phyloP scores from a whole-genome alignment of 2,113 vertebrate genomes.

The Reinhardtius hippoglossoides region DNA sequence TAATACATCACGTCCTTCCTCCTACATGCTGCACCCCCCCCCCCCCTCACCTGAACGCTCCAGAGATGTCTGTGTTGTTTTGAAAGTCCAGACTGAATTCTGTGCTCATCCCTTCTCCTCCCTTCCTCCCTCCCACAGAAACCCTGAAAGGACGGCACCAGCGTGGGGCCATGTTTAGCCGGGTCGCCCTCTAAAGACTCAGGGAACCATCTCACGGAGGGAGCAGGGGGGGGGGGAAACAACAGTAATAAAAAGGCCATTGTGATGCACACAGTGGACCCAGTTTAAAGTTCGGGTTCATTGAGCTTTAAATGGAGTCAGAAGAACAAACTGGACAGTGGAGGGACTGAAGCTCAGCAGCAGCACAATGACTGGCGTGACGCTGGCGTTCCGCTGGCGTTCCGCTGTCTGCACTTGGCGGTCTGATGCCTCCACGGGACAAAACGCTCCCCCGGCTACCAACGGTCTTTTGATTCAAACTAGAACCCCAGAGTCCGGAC shows the following conservation, averaged over 20 bases:
- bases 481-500: constrained; percentile 8
- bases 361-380: constrained; percentile 39
- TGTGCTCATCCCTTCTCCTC: no score
- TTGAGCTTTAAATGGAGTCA: constrained; percentile 32
- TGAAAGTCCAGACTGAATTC: no score
- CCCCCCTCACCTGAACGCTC: background rate
- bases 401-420: constrained; percentile 34
- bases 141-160: constrained; percentile 41
- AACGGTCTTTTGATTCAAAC: background rate
- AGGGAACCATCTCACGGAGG: constrained; percentile 33
- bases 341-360: constrained; percentile 13
- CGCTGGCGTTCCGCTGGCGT: constrained; percentile 32
- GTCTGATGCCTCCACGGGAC: constrained; percentile 15
- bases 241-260: constrained; percentile 8
- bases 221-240: background rate
- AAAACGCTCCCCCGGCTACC: background rate
- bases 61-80: no score
- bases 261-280: constrained; percentile 23
- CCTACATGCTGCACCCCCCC: no score
- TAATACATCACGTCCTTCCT: no score
- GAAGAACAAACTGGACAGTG: constrained; percentile 41
- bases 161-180: constrained; percentile 2
- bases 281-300: constrained; percentile 46
- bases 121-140: constrained; percentile 37
- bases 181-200: constrained; percentile 11